Evolutionary conservation across 2,888 invertebrate genomes (phyloP), one percentile per base, ranked within the genome.

Genomic region (Euspilapteryx auroguttella): DNA sequence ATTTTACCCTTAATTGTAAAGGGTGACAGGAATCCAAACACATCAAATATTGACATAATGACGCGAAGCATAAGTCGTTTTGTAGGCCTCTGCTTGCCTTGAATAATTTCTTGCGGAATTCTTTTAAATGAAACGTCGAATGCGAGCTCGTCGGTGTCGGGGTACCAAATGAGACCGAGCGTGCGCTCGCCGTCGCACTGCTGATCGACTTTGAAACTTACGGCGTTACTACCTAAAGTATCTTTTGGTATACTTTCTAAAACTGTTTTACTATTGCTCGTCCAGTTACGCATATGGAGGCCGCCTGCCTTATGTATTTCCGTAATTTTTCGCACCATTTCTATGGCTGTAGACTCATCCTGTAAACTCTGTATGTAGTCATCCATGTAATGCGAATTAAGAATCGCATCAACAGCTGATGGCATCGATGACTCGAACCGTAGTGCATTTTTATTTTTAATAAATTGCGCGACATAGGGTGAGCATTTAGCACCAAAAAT

Each of bases 211-310:
- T 24, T 28, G 23, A 14, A 20, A 11, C 17, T 14, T 11, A 28
- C 22, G 7, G 22, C 28, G 11, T 8, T 14, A 4, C 7, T 25
- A 8, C 25, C 8, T 9, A 25, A 14, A 11, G 25, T 25, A 5
- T 9, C 27, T 11, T n/a, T 15, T 11, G 20, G 27, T 11, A 27
- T 7, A 7, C 11, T 12, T 5, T 17, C 17, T 10, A 27, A 12
- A 9, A 27, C 27, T 3, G 6, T 17, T 17, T 10, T 4, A 12
- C 17, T 27, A 27, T 46, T 46, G 14, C 38, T 37, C 1, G 37
- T 32, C 44, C 43, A 44, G 20, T 39, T 41, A 2, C 40, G 20
- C 3, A 47, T 40, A 11, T 42, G 35, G 14, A 45, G 45, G 1
- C 37, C 39, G 7, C 45, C 45, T 5, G 32, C 4, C 14, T 25